These are phyloP conservation scores for Heliconius hermathena DNA, from an alignment of 1,140 invertebrate species.

Conservation along the genomic window DNA sequence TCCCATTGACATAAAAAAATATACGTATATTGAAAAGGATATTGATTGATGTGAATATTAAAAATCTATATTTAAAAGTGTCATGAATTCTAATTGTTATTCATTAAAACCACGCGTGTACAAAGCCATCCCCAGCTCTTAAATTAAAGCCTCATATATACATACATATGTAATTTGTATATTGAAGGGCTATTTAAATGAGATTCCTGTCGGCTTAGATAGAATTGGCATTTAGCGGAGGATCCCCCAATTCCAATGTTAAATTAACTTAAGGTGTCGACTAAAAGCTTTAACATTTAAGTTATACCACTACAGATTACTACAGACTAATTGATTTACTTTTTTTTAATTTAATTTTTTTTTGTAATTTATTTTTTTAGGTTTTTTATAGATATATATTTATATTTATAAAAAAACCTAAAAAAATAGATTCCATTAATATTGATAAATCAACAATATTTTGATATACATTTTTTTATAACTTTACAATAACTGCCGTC, in stretches of 20 bases:
- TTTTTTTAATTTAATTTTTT: neutral
- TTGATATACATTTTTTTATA: neutral
- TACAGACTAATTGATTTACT: neutral
- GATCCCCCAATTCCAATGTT: slow-evolving; percentile 52
- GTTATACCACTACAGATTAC: neutral
- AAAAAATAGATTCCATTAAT: no score
- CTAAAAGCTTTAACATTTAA: slow-evolving; percentile 32
- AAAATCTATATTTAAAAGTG: neutral
- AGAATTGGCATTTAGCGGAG: slow-evolving; percentile 56
- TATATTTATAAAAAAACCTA: no score
- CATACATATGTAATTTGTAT: neutral
- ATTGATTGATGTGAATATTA: neutral
- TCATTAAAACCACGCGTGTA: neutral
- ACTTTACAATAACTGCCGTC: slow-evolving; percentile 26
- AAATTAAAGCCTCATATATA: slow-evolving; percentile 13
- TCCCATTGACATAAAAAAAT: no score
- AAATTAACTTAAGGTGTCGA: slow-evolving; percentile 48
- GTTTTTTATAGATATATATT: neutral
- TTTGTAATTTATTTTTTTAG: neutral
- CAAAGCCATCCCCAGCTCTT: slow-evolving; percentile 1
- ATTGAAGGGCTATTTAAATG: slow-evolving; percentile 49
- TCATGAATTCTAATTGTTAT: neutral
- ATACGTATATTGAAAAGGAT: no score
- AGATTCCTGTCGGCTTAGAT: slow-evolving; percentile 50
- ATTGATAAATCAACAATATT: neutral